Evolutionary conservation across 2,797 vertebrate genomes (phyloP), one percentile per base, ranked within the genome.

Genomic region (Dipus sagitta): DNA sequence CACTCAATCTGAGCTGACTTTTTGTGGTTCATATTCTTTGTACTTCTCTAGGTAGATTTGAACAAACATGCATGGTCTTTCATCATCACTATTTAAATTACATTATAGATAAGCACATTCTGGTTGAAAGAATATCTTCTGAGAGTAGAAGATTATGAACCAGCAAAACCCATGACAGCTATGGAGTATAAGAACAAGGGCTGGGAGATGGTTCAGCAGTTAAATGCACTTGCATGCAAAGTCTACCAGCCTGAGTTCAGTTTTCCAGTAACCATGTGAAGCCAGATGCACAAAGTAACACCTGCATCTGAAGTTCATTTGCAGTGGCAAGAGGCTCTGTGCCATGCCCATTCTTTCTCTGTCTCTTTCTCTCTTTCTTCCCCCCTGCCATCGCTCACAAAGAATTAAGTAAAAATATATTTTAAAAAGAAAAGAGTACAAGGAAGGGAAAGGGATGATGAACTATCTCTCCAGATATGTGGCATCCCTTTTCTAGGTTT

Each of bases 1-100:
- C 67, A 88, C 26, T 82, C 77, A n/a, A 3, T 77, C 65, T 28
- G 47, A 87, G 26, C 23, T 90, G 34, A 68, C 71, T 32, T 90
- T 92, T 95, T 80, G 65, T 96, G 71, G 52, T 80, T 87, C 74
- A 10, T 58, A 1, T 68, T 86, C 65, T 90, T n/a, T 79, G 64
- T 90, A n/a, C 24, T 91, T 38, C 21, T 52, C 52, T 17, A 30
- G 76, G 58, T 81, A 54, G 9, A 42, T 86, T 74, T 96, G 82
- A 93, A 14, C 15, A 93, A 88, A 67, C 38, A 26, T 30, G 10
- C 26, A 64, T 80, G 14, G 12, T 91, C 78, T 92, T 91, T 92
- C 64, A 81, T 77, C 20, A 9, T 70, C 10, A 20, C 4, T n/a
- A 80, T 84, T 95, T 90, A 80, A 93, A 88, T 65, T 32, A n/a